A percentile compares a stretch with the other conserved stretches of the same genome.
These are phyloP conservation scores for Limonius californicus DNA, from an alignment of 1,140 invertebrate species.

Conservation along the genomic window DNA sequence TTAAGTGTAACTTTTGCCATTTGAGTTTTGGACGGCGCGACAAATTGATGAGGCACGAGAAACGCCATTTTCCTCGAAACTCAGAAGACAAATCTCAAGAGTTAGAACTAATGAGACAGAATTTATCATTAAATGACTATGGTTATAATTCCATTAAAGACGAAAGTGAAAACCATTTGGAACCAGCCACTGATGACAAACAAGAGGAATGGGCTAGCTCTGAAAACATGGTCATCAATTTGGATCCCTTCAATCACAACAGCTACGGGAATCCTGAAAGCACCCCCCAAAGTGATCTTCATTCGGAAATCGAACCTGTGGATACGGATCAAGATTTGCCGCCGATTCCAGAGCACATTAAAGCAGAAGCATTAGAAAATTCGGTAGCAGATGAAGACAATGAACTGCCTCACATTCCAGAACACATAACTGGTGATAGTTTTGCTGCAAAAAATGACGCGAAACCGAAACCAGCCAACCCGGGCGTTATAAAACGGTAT, in stretches of 20 bases:
- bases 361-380: constrained; percentile 34
- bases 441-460: constrained; percentile 29
- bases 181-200: constrained; percentile 18
- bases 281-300: constrained; percentile 15
- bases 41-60: constrained; percentile 58
- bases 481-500: constrained; percentile 20
- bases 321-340: constrained; percentile 16
- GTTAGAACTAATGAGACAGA: constrained; percentile 37
- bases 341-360: constrained; percentile 28
- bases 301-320: background rate
- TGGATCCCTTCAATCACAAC: constrained; percentile 53
- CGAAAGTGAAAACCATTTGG: constrained; percentile 20
- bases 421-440: constrained; percentile 53
- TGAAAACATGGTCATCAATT: constrained; percentile 56
- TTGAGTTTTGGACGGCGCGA: constrained; percentile 62
- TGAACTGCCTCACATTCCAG: constrained; percentile 49
- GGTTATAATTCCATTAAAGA: constrained; percentile 25
- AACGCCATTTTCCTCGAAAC: constrained; percentile 49
- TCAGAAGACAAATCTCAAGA: constrained; percentile 36
- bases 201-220: constrained; percentile 27
- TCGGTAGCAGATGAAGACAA: constrained; percentile 20
- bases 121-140: constrained; percentile 33
- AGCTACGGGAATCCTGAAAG: constrained; percentile 27
- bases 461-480: background rate
- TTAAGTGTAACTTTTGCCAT: constrained; percentile 62